These are phyloP conservation scores for Illadopsis cleaveri DNA, from an alignment of 2,113 vertebrate genomes.

Conservation along the genomic window DNA sequence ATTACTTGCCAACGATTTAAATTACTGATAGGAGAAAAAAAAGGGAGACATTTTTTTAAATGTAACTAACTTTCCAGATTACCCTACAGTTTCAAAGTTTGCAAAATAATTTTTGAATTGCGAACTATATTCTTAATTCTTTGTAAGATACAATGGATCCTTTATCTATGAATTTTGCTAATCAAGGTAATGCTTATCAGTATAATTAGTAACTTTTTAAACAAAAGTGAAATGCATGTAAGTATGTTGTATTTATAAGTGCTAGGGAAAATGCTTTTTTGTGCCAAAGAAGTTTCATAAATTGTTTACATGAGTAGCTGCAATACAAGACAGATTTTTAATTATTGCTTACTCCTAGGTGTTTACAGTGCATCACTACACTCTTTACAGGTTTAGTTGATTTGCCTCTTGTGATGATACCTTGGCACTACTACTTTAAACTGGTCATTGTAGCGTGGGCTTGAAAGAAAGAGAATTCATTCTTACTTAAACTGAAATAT, in stretches of 20 bases:
- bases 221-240: slow-evolving; percentile 38
- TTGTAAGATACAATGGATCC: slow-evolving; percentile 43
- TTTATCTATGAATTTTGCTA: slow-evolving; percentile 61
- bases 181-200: slow-evolving; percentile 27
- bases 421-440: slow-evolving; percentile 7
- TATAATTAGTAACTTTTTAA: slow-evolving; percentile 47
- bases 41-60: neutral
- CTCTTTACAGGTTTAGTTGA: neutral
- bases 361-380: slow-evolving; percentile 46
- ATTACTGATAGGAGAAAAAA: neutral
- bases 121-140: slow-evolving; percentile 51
- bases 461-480: neutral
- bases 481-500: neutral
- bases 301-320: slow-evolving; percentile 73
- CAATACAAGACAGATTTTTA: slow-evolving; percentile 46
- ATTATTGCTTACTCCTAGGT: slow-evolving; percentile 50
- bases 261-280: slow-evolving; percentile 70
- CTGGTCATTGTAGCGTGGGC: neutral
- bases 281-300: slow-evolving; percentile 81
- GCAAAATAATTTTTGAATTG: slow-evolving; percentile 55
- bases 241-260: slow-evolving; percentile 49
- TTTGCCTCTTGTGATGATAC: slow-evolving; percentile 35
- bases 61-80: slow-evolving; percentile 17
- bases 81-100: slow-evolving; percentile 16
- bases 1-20: neutral